Conservation (phyloP, 2,888 invertebrate species). For the Campaea margaritaria region DNA sequence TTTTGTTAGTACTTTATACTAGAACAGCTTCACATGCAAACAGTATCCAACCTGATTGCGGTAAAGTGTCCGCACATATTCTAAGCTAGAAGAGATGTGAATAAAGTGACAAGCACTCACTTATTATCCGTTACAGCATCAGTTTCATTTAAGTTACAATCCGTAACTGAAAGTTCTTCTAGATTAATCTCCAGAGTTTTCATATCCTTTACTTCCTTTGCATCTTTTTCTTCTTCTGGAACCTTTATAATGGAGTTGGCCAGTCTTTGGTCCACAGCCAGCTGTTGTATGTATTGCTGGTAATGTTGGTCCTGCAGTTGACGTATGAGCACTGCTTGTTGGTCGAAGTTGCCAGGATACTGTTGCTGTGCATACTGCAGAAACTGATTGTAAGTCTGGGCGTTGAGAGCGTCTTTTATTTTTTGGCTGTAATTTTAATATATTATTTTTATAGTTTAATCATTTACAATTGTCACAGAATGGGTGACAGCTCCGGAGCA, state of each 20-base stretch:
- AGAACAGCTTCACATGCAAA: too few species aligned
- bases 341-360: conserved; percentile 92
- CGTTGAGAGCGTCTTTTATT: conserved; percentile 98
- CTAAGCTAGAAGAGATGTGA: too few species aligned
- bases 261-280: conserved; percentile 84
- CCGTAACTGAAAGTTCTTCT: conserved; percentile 48
- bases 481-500: too few species aligned
- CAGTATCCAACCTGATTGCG: too few species aligned
- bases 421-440: conserved; percentile 85
- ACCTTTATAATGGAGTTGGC: conserved; percentile 69
- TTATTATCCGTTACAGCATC: conserved; percentile 63
- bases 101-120: conserved; percentile 53
- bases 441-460: background rate
- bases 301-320: conserved; percentile 99
- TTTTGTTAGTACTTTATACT: too few species aligned
- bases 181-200: conserved; percentile 45
- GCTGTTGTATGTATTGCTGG: conserved; percentile 99
- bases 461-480: too few species aligned
- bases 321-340: conserved; percentile 96
- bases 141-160: conserved; percentile 71
- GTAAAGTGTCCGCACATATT: too few species aligned
- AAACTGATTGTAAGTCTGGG: conserved; percentile 95
- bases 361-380: conserved; percentile 97
- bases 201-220: too few species aligned
- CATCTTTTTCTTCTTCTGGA: conserved; percentile 49